These are phyloP conservation scores for Palythoa caribaeorum DNA, from an alignment of 92 coral and sea anemone species.

Conservation along the genomic window DNA sequence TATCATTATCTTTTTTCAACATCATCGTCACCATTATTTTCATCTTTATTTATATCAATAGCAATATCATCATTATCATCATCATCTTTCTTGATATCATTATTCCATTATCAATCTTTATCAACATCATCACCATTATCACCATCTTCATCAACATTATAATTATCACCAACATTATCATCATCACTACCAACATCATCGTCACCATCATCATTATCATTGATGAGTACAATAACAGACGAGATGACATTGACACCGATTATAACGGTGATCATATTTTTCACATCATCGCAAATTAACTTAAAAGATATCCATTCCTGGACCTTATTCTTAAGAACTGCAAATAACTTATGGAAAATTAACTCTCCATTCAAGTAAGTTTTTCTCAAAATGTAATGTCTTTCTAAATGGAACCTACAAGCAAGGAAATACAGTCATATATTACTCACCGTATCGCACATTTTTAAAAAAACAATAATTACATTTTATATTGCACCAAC, in stretches of 20 bases:
- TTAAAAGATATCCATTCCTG: too few species aligned
- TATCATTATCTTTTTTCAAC: too few species aligned
- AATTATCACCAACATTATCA: background rate
- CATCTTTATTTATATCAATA: background rate
- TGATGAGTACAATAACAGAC: background rate
- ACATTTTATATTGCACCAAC: background rate
- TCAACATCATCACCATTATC: background rate
- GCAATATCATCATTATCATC: background rate
- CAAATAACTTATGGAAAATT: too few species aligned
- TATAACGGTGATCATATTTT: too few species aligned
- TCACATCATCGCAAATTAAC: too few species aligned
- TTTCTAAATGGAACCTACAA: too few species aligned
- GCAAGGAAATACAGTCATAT: too few species aligned
- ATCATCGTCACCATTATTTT: background rate
- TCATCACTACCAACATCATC: background rate
- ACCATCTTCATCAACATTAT: background rate
- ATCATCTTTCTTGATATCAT: background rate
- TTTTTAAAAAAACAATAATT: background rate
- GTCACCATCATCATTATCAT: background rate
- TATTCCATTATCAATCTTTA: background rate
- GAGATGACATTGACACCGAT: background rate
- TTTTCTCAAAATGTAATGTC: too few species aligned
- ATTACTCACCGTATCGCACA: background rate
- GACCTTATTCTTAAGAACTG: too few species aligned
- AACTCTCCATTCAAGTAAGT: too few species aligned